Percentiles rank a stretch among this genome's conserved stretches.
Evolutionary conservation across 2,797 vertebrate species (phyloP).

Genomic region (Hoplostethus mediterraneus): DNA sequence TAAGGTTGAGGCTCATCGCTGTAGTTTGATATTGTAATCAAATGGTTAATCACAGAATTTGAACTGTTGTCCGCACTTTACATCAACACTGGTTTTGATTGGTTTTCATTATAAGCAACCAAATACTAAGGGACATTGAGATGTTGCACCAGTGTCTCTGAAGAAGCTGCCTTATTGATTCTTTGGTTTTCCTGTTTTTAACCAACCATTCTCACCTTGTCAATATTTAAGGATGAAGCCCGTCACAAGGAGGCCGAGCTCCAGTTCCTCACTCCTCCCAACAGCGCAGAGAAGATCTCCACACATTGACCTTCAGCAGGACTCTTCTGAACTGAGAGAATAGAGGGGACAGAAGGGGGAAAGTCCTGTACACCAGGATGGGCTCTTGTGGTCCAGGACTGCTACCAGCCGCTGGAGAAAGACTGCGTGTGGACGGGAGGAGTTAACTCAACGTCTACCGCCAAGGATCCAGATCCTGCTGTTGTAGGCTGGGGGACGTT

Average conservation of each 20-base stretch:
- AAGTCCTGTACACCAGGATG: neutral
- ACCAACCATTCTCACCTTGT: neutral
- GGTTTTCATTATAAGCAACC: too few relatives aligned
- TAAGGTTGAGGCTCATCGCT: too few relatives aligned
- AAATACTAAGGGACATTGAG: too few relatives aligned
- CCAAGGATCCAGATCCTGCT: neutral
- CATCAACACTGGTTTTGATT: neutral
- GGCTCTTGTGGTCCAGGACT: neutral
- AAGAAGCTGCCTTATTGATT: too few relatives aligned
- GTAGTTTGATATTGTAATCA: too few relatives aligned
- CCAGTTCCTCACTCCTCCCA: slow-evolving; percentile 88
- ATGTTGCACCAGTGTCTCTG: too few relatives aligned
- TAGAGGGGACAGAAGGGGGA: too few relatives aligned
- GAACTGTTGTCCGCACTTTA: neutral
- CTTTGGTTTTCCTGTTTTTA: neutral
- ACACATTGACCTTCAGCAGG: slow-evolving; percentile 12
- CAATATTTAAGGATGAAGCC: slow-evolving; percentile 48
- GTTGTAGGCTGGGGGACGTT: neutral
- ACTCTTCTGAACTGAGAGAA: neutral
- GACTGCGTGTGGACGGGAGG: neutral
- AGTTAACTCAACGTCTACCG: neutral
- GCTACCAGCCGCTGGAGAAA: neutral
- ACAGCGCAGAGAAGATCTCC: slow-evolving; percentile 88
- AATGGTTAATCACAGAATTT: neutral
- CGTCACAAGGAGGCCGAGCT: slow-evolving; percentile 49